Conservation (phyloP, 1,140 invertebrate species). For the Aleiodes sp. region DNA sequence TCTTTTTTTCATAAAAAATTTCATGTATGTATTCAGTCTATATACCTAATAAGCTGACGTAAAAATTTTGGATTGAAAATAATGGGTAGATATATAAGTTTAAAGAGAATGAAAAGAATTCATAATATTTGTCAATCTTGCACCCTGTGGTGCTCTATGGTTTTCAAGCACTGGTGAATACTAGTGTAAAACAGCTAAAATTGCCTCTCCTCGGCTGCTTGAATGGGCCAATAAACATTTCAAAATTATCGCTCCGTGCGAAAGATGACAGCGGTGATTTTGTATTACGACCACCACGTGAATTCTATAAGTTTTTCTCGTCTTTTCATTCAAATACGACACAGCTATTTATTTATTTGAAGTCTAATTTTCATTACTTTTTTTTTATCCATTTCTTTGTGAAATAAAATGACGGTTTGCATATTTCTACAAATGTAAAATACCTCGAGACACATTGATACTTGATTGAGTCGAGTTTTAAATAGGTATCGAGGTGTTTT, state of each 20-base stretch:
- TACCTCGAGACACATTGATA: constrained; percentile 1
- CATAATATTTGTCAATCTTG: constrained; percentile 2
- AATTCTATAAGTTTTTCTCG: neutral
- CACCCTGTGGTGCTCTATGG: constrained; percentile 5
- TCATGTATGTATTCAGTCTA: neutral
- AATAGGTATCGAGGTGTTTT: constrained; percentile 18
- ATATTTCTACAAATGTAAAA: constrained; percentile 1
- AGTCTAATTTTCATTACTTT: neutral
- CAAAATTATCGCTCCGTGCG: neutral
- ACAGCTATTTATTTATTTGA: neutral
- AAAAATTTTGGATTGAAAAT: neutral
- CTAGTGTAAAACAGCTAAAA: neutral
- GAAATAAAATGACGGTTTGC: neutral
- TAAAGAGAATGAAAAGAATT: neutral
- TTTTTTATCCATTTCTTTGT: neutral
- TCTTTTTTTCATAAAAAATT: too few species aligned
- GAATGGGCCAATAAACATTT: constrained; percentile 14
- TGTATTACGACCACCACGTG: constrained; percentile 2
- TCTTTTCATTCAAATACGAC: neutral
- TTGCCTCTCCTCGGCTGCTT: neutral
- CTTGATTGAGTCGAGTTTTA: constrained; percentile 8
- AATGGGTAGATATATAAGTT: too few species aligned
- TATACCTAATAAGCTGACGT: neutral
- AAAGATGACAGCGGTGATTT: constrained; percentile 12
- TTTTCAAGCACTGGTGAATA: too few species aligned